A percentile compares a stretch with the other conserved stretches of the same genome.
Evolutionary conservation across 2,797 vertebrate genomes (phyloP).

Genomic region (Serranus cabrilla): DNA sequence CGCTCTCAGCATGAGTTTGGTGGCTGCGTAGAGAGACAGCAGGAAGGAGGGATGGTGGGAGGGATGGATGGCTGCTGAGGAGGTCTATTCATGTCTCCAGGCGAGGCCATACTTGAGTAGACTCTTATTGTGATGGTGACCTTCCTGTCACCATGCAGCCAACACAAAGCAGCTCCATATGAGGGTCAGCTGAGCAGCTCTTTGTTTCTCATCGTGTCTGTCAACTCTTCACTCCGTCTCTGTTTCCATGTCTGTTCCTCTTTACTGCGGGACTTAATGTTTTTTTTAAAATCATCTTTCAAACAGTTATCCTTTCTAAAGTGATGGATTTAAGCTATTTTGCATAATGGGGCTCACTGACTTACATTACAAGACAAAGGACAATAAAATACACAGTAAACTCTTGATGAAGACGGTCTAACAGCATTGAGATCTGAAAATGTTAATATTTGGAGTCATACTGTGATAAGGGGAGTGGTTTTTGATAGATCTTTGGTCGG

Average conservation of each 20-base stretch:
- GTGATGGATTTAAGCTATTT: background rate
- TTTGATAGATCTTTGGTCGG: background rate
- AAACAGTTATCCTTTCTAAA: background rate
- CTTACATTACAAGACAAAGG: background rate
- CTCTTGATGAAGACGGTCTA: background rate
- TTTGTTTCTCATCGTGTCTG: conserved; percentile 33
- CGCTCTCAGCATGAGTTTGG: conserved; percentile 66
- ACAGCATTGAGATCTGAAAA: background rate
- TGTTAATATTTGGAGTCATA: background rate
- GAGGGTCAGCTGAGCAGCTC: conserved; percentile 41
- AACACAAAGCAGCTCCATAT: conserved; percentile 61
- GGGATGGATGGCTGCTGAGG: conserved; percentile 60
- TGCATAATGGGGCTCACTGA: background rate
- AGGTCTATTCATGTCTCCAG: conserved; percentile 73
- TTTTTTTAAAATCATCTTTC: background rate
- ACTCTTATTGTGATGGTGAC: conserved; percentile 65
- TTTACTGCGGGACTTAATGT: background rate
- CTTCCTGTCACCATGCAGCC: conserved; percentile 63
- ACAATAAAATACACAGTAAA: background rate
- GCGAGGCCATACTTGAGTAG: conserved; percentile 58
- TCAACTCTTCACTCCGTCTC: conserved; percentile 12
- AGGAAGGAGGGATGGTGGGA: conserved; percentile 63
- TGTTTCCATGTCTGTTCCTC: background rate
- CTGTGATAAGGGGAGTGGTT: background rate
- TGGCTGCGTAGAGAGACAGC: conserved; percentile 48